Base-by-base conservation (phyloP, 1,140 invertebrate species). In the Trichonephila clavipes region DNA sequence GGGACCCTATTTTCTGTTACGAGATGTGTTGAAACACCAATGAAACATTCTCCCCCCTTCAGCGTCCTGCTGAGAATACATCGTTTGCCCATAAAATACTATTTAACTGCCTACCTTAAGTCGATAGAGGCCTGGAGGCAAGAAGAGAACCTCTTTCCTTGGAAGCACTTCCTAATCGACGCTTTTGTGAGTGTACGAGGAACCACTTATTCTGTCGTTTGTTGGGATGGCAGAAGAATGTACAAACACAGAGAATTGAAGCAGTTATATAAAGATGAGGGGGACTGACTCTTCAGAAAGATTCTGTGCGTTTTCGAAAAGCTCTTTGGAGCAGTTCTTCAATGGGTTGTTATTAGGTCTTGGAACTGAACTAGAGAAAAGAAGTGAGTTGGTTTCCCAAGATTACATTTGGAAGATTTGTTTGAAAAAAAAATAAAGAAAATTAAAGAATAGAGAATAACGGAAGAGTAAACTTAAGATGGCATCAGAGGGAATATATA, bases 21-120 rank as follows among this genome's bases (percentile, higher is more conserved):
- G 61, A 89, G 66, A 89, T 89, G 88, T 89, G 88, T 89, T 77
- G 66, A 72, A 89, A 89, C 82, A 85, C 28, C 40, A n/a, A 58
- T 85, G 82, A 85, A 85, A 85, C 82, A 58, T 59, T 44, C 82
- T 59, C 58, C 82, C 28, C 44, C 51, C 28, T 61, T 51, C 58
- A 77, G 18, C 69, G 69, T 77, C 69, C 69, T 77, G 69, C 69
- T 77, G 69, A n/a, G 82, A 12, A 19, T n/a, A 59, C 82, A 85
- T 85, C 44, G 82, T 21, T 59, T 59, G 82, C 40, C 51, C 82
- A 58, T 61, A 85, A 85, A 85, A 85, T 85, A 59, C 82, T 59
- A 85, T 85, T 85, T 58, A 85, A 85, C 82, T 85, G 82, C 58
- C 82, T 24, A 59, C 44, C 28, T 77, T 77, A 34, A 85, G 82